Base-by-base conservation (phyloP, 1,140 invertebrate species). In the Drosophila paulistorum region DNA sequence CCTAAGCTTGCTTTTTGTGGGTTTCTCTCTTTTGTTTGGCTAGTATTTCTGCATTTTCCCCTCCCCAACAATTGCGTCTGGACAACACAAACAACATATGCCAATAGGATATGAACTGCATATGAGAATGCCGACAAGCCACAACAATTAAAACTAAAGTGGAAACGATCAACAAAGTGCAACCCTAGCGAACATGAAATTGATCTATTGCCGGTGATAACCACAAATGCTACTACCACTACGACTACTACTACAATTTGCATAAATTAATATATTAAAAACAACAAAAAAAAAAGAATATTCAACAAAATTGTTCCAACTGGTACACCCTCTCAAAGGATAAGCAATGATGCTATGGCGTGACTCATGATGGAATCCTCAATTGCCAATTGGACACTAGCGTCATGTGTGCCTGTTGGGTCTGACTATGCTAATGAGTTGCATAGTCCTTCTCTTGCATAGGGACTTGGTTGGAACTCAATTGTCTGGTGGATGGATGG, bases 131-230 rank as follows among this genome's bases (percentile, higher is more conserved):
- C 74, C 90, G 82, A 90, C 87, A 90, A 79, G 85, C 69, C 66
- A 87, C 45, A 81, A 86, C 87, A 90, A 90, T 90, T 90, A 90
- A 90, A 90, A 80, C 75, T 90, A 90, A 90, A 90, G 87, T 90
- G 87, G 80, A 90, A 90, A 90, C 87, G 87, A 90, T 90, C 87
- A 90, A 90, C 90, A 73, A 77, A 78, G 73, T 59, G 57, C 86
- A 73, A 77, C 74, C 84, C 81, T 64, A 62, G 13, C 13, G 65
- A 66, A 71, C 64, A 79, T 58, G 60, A 54, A 51, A 67, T 72
- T 78, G 84, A 89, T 89, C 84, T 76, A 81, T 79, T 71, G 77
- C 65, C 42, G 17, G 61, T 48, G 83, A 82, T 87, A 82, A 42
- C 55, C 59, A 59, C 35, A 26, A 26, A 79, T 60, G 68, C 57